A percentile compares a stretch with the other conserved stretches of the same genome.
These are phyloP conservation scores for Cremastinae sp. DNA, from an alignment of 2,888 invertebrate genomes.

Conservation along the genomic window DNA sequence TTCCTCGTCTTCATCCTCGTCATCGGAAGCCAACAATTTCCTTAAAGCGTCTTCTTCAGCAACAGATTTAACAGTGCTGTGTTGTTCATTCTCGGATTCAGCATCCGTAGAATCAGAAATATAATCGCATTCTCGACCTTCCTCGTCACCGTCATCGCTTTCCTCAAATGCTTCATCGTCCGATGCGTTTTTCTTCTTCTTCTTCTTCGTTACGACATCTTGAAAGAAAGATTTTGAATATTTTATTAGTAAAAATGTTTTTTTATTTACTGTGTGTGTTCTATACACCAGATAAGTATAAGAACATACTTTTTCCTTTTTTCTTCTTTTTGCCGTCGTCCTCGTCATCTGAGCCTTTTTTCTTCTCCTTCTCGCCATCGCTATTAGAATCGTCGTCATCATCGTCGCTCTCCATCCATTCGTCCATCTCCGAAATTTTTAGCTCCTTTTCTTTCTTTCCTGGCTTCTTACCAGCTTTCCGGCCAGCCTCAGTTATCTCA, in stretches of 20 bases:
- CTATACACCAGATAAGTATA: neutral
- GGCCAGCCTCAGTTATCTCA: constrained; percentile 83
- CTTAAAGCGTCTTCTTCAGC: constrained; percentile 94
- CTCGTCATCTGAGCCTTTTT: constrained; percentile 81
- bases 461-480: constrained; percentile 69
- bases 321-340: constrained; percentile 84
- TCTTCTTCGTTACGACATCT: constrained; percentile 78
- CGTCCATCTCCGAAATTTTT: constrained; percentile 96
- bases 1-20: constrained; percentile 92
- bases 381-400: constrained; percentile 90
- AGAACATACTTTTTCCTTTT: constrained; percentile 82
- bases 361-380: constrained; percentile 86
- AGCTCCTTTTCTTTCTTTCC: constrained; percentile 83
- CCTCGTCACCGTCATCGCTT: constrained; percentile 98
- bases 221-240: constrained; percentile 70
- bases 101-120: constrained; percentile 93
- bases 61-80: constrained; percentile 91
- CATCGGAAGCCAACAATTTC: constrained; percentile 93
- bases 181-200: constrained; percentile 90
- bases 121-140: constrained; percentile 96
- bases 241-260: constrained; percentile 75
- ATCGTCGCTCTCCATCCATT: constrained; percentile 91
- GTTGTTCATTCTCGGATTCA: constrained; percentile 85
- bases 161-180: constrained; percentile 96
- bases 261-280: constrained; percentile 11